These are phyloP conservation scores for Platyscapa corneri DNA, from an alignment of 1,140 invertebrate genomes.

Conservation along the genomic window DNA sequence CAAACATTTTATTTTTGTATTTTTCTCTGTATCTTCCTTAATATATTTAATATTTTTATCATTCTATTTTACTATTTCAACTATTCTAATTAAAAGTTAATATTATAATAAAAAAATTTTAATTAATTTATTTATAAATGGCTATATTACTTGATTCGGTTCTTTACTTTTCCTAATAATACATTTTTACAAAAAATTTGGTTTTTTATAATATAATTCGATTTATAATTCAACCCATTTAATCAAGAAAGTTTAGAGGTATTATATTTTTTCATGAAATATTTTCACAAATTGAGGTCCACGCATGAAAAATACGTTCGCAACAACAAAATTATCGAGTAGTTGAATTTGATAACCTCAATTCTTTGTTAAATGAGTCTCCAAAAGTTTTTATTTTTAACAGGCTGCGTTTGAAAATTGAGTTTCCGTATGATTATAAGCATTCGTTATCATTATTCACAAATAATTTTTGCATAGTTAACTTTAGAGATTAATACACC, in stretches of 20 bases:
- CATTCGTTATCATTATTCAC: not conserved
- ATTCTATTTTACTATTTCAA: too few relatives aligned
- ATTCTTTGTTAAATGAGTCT: conserved; percentile 1
- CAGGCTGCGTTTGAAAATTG: not conserved
- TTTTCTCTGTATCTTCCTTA: too few relatives aligned
- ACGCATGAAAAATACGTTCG: not conserved
- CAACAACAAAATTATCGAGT: not conserved
- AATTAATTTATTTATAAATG: too few relatives aligned
- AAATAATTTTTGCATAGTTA: not conserved
- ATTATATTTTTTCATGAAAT: not conserved
- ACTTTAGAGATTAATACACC: not conserved
- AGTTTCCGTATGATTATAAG: not conserved
- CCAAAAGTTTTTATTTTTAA: not conserved
- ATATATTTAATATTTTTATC: too few relatives aligned
- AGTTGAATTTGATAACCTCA: conserved; percentile 7
- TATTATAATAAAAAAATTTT: too few relatives aligned
- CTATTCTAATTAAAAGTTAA: too few relatives aligned
- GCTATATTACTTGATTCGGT: too few relatives aligned
- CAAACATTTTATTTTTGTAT: too few relatives aligned
- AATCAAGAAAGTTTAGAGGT: not conserved
- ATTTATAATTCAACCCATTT: too few relatives aligned
- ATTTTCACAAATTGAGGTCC: not conserved
- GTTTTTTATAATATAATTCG: too few relatives aligned
- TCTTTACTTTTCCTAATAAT: too few relatives aligned
- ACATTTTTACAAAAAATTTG: too few relatives aligned